A percentile compares a stretch with the other conserved stretches of the same genome.
phyloP scores from a whole-genome alignment of 1,140 invertebrate genomes.

The Pachypsylla venusta region DNA sequence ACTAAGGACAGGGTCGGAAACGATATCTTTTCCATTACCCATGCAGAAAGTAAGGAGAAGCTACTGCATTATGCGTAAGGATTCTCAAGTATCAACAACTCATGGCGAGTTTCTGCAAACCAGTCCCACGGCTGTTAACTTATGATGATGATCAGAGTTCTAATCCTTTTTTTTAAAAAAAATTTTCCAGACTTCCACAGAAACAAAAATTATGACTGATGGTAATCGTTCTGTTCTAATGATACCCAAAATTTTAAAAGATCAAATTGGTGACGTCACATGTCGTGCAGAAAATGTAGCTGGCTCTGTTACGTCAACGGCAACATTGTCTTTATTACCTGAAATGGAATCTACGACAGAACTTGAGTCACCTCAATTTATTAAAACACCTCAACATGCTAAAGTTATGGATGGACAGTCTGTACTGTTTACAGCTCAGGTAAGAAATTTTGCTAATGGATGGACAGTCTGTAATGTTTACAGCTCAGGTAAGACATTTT shows the following conservation, averaged over 20 bases:
- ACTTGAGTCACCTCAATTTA: slow-evolving; percentile 56
- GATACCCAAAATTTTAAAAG: slow-evolving; percentile 54
- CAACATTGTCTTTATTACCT: slow-evolving; percentile 51
- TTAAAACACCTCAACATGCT: slow-evolving; percentile 48
- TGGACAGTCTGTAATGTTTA: slow-evolving; percentile 69
- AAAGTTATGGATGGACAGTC: slow-evolving; percentile 88
- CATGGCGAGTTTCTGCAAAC: no score
- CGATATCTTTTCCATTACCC: no score
- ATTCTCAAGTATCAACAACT: no score
- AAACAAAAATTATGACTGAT: slow-evolving; percentile 51
- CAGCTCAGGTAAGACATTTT: slow-evolving; percentile 45
- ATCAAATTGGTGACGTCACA: slow-evolving; percentile 62
- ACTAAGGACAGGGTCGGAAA: no score
- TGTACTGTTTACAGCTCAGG: slow-evolving; percentile 57
- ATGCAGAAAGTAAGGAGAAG: no score
- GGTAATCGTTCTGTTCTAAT: slow-evolving; percentile 67
- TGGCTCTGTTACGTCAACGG: slow-evolving; percentile 69
- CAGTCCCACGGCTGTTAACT: no score
- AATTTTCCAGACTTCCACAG: slow-evolving; percentile 40
- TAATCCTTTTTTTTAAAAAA: no score
- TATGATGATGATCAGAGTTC: no score
- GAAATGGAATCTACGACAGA: slow-evolving; percentile 43
- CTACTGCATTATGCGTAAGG: no score
- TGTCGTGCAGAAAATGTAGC: slow-evolving; percentile 77
- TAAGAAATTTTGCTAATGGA: slow-evolving; percentile 70